Evolutionary conservation across 2,888 invertebrate genomes (phyloP).

Genomic region (Epistrophe eligans): DNA sequence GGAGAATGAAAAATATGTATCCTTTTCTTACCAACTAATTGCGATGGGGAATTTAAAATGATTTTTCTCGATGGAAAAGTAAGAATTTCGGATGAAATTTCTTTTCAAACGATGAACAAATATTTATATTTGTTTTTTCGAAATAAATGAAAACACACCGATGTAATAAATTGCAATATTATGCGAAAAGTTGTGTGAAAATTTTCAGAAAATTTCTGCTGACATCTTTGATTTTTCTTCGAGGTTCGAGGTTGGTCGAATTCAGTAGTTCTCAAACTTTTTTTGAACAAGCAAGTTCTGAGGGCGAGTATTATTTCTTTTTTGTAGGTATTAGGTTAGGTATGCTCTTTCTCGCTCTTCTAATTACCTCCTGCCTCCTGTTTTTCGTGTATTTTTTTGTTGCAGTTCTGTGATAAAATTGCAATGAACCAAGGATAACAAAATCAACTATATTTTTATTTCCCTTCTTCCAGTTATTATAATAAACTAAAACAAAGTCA

Average conservation of each 20-base stretch:
- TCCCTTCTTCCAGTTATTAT: background rate
- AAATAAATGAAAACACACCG: slow-evolving; percentile 27
- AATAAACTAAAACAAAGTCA: background rate
- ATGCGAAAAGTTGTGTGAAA: slow-evolving; percentile 68
- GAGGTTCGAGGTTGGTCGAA: slow-evolving; percentile 60
- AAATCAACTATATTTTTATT: background rate
- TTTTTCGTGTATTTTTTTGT: slow-evolving; percentile 44
- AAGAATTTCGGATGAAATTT: slow-evolving; percentile 42
- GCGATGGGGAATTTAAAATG: slow-evolving; percentile 45
- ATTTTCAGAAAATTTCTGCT: slow-evolving; percentile 77
- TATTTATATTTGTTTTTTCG: slow-evolving; percentile 66
- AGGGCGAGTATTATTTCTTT: slow-evolving; percentile 54
- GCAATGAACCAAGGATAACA: background rate
- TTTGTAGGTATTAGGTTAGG: background rate
- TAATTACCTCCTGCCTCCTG: slow-evolving; percentile 69
- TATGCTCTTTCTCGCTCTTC: slow-evolving; percentile 70
- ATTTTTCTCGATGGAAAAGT: slow-evolving; percentile 59
- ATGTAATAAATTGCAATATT: slow-evolving; percentile 35
- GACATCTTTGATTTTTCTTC: slow-evolving; percentile 77
- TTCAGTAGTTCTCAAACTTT: slow-evolving; percentile 69
- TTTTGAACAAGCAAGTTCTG: slow-evolving; percentile 62
- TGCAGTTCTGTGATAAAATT: background rate
- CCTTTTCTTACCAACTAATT: slow-evolving; percentile 70
- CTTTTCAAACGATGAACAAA: slow-evolving; percentile 57
- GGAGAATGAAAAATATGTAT: slow-evolving; percentile 53